Evolutionary conservation across 2,113 vertebrate species (phyloP).

Genomic region (Heterocephalus glaber): DNA sequence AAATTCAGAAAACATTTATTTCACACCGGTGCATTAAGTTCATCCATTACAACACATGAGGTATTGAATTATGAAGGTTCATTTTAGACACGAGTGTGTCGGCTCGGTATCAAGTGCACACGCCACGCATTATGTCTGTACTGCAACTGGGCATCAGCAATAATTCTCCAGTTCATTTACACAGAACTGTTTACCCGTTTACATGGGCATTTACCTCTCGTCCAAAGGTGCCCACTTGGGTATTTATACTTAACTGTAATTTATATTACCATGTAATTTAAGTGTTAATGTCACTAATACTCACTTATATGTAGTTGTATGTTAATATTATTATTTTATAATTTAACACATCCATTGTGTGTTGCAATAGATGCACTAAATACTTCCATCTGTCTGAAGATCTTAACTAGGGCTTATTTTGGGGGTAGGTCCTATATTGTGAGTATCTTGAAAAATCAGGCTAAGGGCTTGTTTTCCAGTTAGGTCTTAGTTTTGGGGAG

Average conservation of each 20-base stretch:
- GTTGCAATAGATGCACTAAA: background rate
- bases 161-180: background rate
- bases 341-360: background rate
- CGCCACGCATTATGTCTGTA: background rate
- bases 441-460: background rate
- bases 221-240: background rate
- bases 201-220: background rate
- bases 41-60: background rate
- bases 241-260: background rate
- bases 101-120: background rate
- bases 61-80: background rate
- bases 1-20: background rate
- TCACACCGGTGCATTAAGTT: background rate
- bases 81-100: background rate
- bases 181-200: too few relatives aligned
- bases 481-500: background rate
- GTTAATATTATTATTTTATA: background rate
- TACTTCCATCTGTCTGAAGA: background rate
- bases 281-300: background rate
- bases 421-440: background rate
- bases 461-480: background rate
- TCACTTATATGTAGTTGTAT: background rate
- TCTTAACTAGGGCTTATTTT: background rate
- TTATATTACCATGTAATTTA: background rate
- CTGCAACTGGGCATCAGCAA: background rate